A percentile compares a stretch with the other conserved stretches of the same genome.
Conservation (phyloP, 2,113 vertebrate genomes). For the Clinocottus analis region DNA sequence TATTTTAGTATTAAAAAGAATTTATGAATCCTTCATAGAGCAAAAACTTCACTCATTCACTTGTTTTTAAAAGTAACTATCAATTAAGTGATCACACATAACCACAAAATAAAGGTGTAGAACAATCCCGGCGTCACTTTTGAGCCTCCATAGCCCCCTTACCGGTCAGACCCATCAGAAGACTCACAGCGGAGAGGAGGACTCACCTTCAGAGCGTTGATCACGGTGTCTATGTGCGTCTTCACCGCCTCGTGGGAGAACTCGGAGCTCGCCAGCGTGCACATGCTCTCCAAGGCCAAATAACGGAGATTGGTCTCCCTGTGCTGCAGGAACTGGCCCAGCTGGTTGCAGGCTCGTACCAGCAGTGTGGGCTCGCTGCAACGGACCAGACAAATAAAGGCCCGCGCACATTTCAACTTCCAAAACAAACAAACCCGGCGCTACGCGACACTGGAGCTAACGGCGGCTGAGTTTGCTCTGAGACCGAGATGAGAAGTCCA, state of each 20-base stretch:
- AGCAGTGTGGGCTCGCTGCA: slow-evolving; percentile 83
- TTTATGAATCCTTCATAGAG: not conserved
- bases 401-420: not conserved
- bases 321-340: slow-evolving; percentile 87
- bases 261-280: slow-evolving; percentile 82
- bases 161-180: not conserved
- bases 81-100: not conserved
- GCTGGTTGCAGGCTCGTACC: slow-evolving; percentile 85
- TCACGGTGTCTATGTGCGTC: slow-evolving; percentile 86
- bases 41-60: not conserved
- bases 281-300: slow-evolving; percentile 87
- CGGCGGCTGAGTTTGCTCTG: no score
- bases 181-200: not conserved
- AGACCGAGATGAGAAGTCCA: no score
- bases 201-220: slow-evolving; percentile 84
- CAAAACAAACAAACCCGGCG: not conserved
- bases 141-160: not conserved
- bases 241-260: slow-evolving; percentile 85
- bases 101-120: not conserved
- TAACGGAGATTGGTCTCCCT: slow-evolving; percentile 87
- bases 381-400: not conserved
- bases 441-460: not conserved
- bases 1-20: no score
- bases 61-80: not conserved
- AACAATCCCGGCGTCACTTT: not conserved